Base-by-base conservation (phyloP, 37 sponge, comb jelly and placozoan genomes). In the Tethya wilhelma region DNA sequence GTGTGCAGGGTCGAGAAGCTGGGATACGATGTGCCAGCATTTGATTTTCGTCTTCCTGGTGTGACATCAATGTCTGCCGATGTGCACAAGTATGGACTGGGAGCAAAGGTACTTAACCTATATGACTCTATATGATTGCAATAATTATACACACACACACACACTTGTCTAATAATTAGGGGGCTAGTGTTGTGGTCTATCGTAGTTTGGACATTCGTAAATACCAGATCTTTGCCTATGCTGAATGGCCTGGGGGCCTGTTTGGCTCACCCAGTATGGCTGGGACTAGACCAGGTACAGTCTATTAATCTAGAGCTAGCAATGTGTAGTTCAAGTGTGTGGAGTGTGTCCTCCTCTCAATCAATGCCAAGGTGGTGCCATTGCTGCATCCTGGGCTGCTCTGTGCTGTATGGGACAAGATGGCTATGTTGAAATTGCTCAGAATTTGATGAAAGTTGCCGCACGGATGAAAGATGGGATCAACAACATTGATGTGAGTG, bases 1-100 rank as follows among this genome's bases (percentile, higher is more conserved):
- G 14, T 40, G 36, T 58, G 31, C 60, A 93, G 94, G 93, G 90
- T 95, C 7, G 96, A 91, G 86, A 91, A 89, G 46, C 71, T 86
- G 14, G 96, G 96, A 0, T 86, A 91, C 64, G 9, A 30, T 8
- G 79, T 90, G 11, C 91, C 91, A 22, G 62, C 43, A 36, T 93
- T 96, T 80, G 97, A 96, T 75, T 96, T 96, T 81, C 67, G 91
- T 22, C 66, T 93, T 0, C 59, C 69, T 0, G 97, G 84, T 26
- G 97, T 96, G 28, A 96, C 91, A 0, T 93, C 93, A 23, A 93
- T 96, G 69, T 96, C 97, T 29, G 94, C 93, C 56, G 97, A 96
- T 74, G 76, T 90, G 9, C 93, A 96, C 82, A 96, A 96, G 67
- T 95, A 95, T 85, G 96, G 92, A 0, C 70, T 89, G 28, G 96